Evolutionary conservation across 2,797 vertebrate genomes (phyloP), one percentile per base, ranked within the genome.

Genomic region (Gadopsis bispinosus): DNA sequence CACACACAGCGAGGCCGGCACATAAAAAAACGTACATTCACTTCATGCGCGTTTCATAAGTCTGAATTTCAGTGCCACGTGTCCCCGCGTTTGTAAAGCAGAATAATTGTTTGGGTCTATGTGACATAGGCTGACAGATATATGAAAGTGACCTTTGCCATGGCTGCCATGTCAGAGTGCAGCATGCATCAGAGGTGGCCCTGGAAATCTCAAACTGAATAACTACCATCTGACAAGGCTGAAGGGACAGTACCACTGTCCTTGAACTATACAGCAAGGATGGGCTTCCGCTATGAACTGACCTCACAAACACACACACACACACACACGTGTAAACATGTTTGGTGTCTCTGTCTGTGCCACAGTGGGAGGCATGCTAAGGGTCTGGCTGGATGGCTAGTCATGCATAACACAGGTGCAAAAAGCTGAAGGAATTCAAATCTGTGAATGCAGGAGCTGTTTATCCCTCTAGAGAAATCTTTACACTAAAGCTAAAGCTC

Each of bases 131-230:
- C 84, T 87, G 88, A 77, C 82, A 93, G 91, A 93, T 93, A 93
- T 94, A 93, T 88, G 88, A 82, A 77, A 74, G 54, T 91, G 93
- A 94, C 94, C 94, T 94, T 95, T 90, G 89, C 82, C 83, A 83
- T 19, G 29, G 87, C 89, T 88, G 92, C 81, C 91, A 87, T 81
- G 81, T 87, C 75, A 89, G 85, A 87, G 82, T 50, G 75, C 73
- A 69, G 88, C 35, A 66, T 79, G 79, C 77, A 80, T 87, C 75
- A 73, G 79, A 84, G 81, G 79, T 74, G 82, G 88, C 89, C 91
- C 79, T 90, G 92, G 87, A 91, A 89, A 92, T 87, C 88, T 94
- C 90, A 82, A 87, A 91, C 86, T 88, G 86, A 94, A 94, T 95
- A 92, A 94, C 87, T 82, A 86, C 90, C 84, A 85, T 81, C 75